Conservation (phyloP, 2,888 invertebrate species). For the Pteria penguin region DNA sequence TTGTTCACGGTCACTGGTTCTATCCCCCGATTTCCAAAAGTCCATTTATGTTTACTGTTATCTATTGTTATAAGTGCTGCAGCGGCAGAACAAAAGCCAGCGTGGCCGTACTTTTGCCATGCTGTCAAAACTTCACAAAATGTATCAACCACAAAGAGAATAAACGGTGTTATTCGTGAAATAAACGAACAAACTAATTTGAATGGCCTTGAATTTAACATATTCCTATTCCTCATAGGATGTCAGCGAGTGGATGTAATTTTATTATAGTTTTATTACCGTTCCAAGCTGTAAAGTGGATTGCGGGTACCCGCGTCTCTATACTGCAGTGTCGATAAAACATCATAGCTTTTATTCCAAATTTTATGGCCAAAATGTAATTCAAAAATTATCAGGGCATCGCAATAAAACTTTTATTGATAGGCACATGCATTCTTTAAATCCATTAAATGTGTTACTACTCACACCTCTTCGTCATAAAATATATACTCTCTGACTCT, state of each 20-base stretch:
- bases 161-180: no score
- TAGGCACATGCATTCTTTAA: not conserved
- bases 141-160: no score
- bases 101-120: no score
- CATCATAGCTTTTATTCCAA: not conserved
- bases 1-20: no score
- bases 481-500: not conserved
- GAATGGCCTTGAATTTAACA: not conserved
- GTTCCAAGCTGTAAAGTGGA: not conserved
- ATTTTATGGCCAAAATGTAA: not conserved
- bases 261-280: not conserved
- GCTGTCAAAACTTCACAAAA: no score
- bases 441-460: not conserved
- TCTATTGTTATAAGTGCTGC: no score
- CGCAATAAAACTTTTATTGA: not conserved
- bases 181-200: not conserved
- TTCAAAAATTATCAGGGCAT: not conserved
- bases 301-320: not conserved
- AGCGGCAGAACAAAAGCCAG: no score
- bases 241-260: not conserved
- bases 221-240: not conserved
- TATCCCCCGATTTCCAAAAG: no score
- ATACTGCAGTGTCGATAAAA: not conserved
- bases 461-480: not conserved
- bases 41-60: no score